Evolutionary conservation across 2,888 invertebrate species (phyloP), one percentile per base, ranked within the genome.

Genomic region (Synergus itoensis): DNA sequence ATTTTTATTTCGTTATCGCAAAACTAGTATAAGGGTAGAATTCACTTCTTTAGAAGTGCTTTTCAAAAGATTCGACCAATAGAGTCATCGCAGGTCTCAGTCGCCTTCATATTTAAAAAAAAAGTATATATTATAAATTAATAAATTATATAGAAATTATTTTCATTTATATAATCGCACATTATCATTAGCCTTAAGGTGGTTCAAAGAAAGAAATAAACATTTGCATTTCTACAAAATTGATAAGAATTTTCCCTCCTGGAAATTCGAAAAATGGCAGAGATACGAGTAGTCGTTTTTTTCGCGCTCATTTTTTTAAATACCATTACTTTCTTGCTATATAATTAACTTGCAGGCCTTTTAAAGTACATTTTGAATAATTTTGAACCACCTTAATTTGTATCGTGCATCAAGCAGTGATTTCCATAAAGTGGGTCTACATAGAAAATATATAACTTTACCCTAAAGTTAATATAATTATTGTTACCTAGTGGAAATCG

Each of bases 91-190:
- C 73, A 53, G 36, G 73, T 73, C 73, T 40, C 53, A 73, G 53
- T 73, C 53, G 53, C 73, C 53, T 73, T 73, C 73, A 53, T 73
- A 73, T n/a, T 73, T 73, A 36, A 8, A 48, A 45, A 48, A 69
- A 8, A 53, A 53, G 48, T 64, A 65, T 8, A 65, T 36, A 18
- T 65, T 65, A 65, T 41, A 41, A n/a, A 41, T 62, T 62, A 60
- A 64, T 73, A 53, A 73, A 53, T 73, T 53, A n/a, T 73, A 69
- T 69, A 73, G 16, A 73, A 28, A 73, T 69, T 69, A 48, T 69
- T 28, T 69, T 69, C 28, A 9, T 28, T 69, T 69, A n/a, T 69
- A 45, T 69, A 69, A 69, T 69, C 67, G 28, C 28, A 45, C 64
- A 64, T 64, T 28, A 40, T 64, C 64, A 64, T 64, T 64, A 64